Evolutionary conservation across 2,888 invertebrate species (phyloP).

Genomic region (Thumatha senex): DNA sequence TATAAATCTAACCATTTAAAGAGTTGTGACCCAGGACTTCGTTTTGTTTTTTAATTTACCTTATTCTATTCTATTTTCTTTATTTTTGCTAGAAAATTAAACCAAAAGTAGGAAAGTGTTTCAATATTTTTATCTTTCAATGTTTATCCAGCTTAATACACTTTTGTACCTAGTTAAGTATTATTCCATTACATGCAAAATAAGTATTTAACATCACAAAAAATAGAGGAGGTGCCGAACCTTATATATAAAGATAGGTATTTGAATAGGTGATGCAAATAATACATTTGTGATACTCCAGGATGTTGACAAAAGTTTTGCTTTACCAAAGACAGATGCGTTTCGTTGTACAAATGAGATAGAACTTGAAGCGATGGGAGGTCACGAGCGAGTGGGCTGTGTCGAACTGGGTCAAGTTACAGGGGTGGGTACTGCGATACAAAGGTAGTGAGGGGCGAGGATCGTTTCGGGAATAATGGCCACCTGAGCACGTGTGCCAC

Average conservation of each 20-base stretch:
- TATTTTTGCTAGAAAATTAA: too few species aligned
- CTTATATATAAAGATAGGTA: constrained; percentile 4
- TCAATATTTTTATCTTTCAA: too few species aligned
- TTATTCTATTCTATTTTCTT: too few species aligned
- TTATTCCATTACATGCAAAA: too few species aligned
- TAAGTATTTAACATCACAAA: too few species aligned
- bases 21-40: too few species aligned
- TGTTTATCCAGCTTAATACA: too few species aligned
- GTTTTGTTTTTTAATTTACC: too few species aligned
- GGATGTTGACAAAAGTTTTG: constrained; percentile 57
- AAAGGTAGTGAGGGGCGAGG: constrained; percentile 56
- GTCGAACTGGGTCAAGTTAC: constrained; percentile 77
- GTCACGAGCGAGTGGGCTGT: constrained; percentile 71
- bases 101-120: too few species aligned
- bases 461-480: constrained; percentile 68
- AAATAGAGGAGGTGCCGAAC: too few species aligned
- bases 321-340: constrained; percentile 60
- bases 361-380: constrained; percentile 66
- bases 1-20: too few species aligned
- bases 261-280: constrained; percentile 30
- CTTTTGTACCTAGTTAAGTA: too few species aligned
- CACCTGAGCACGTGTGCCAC: constrained; percentile 82
- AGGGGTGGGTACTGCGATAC: constrained; percentile 58
- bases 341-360: constrained; percentile 29
- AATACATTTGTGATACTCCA: constrained; percentile 26